Base-by-base conservation (phyloP, 2,797 vertebrate species). In the Anguilla obscura region DNA sequence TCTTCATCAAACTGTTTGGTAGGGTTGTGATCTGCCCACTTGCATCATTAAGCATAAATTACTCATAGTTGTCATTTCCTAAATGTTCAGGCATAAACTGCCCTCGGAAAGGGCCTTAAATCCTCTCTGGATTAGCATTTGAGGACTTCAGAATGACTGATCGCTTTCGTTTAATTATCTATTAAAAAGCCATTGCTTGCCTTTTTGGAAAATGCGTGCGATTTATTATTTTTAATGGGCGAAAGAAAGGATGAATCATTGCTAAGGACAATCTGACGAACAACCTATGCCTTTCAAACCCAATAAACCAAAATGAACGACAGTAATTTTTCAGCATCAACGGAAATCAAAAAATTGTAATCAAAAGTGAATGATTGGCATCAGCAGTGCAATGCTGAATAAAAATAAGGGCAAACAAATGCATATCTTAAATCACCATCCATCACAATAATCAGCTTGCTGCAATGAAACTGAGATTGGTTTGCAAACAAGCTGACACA, bases 131-230 rank as follows among this genome's bases (percentile, higher is more conserved):
- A 92, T 86, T 90, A 91, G 90, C 90, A 90, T 90, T 91, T 89
- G 90, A 92, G 90, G 91, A 90, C 84, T 92, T 91, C 54, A 91
- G 91, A 86, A 89, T 86, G 85, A 91, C 90, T 92, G 91, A 93
- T 93, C 91, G 91, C 89, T 87, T 90, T 83, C 85, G 91, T 85
- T 92, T 92, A 92, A 93, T 93, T 92, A 90, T 93, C 90, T 93
- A 89, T 92, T 91, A 92, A 63, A 92, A 90, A 88, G 90, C 90
- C 87, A 93, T 94, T 92, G 92, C 89, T 87, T 90, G 88, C 50
- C 54, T 88, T 89, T 76, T 87, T 56, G 74, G 66, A 7, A n/a
- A n/a, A 54, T 82, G 88, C 89, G 18, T 9, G 33, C 18, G 36
- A 40, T 66, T 86, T 79, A 79, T 71, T 71, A 71, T 18, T 86